Conservation (phyloP, 2,888 invertebrate genomes). For the Caenorhabditis panamensis region DNA sequence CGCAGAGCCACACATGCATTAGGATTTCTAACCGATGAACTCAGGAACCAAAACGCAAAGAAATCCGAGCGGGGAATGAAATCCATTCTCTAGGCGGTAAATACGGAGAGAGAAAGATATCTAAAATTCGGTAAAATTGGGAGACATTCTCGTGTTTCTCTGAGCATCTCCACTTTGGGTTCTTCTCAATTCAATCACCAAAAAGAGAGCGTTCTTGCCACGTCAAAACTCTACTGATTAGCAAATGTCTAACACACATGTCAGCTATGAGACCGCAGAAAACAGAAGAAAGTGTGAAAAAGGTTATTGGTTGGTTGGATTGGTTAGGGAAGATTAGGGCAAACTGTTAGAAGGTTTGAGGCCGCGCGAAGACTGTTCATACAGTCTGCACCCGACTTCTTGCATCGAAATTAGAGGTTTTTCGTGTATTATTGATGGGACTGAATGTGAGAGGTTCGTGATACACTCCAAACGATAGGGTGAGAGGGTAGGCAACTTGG, state of each 20-base stretch:
- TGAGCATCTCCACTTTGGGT: slow-evolving; percentile 5
- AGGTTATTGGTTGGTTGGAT: slow-evolving; percentile 17
- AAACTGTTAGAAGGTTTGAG: slow-evolving; percentile 10
- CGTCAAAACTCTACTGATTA: slow-evolving; percentile 25
- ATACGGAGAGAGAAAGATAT: slow-evolving; percentile 3
- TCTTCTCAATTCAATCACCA: background rate
- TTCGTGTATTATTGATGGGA: slow-evolving; percentile 1
- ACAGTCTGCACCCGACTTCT: background rate
- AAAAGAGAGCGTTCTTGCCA: slow-evolving; percentile 3
- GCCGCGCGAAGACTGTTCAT: background rate
- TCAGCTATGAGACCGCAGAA: slow-evolving; percentile 43
- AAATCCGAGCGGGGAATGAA: slow-evolving; percentile 5
- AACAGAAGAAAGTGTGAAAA: background rate
- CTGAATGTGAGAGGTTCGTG: slow-evolving; percentile 12
- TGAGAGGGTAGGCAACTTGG: slow-evolving; percentile 23
- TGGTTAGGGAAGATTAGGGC: background rate
- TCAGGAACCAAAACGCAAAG: slow-evolving; percentile 19
- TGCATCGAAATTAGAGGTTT: background rate
- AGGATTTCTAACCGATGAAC: slow-evolving; percentile 29
- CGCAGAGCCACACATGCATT: slow-evolving; percentile 38
- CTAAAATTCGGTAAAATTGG: slow-evolving; percentile 53
- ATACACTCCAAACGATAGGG: slow-evolving; percentile 26
- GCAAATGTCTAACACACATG: slow-evolving; percentile 40
- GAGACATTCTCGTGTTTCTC: slow-evolving; percentile 1
- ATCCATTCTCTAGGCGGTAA: slow-evolving; percentile 29